Evolutionary conservation across 2,888 invertebrate species (phyloP).

Genomic region (Apotomis capreana): DNA sequence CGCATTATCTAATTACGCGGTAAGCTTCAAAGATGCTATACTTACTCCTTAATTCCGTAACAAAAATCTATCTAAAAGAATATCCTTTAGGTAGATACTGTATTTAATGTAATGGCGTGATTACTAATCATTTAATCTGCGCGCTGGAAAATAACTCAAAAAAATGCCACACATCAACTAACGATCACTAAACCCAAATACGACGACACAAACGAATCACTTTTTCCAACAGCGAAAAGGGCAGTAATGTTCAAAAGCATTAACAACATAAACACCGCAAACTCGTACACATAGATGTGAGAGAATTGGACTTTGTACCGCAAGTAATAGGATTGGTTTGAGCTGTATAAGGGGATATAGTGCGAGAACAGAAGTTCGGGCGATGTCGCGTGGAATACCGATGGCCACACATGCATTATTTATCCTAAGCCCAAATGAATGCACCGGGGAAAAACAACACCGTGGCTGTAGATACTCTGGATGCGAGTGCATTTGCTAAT

Average conservation of each 20-base stretch:
- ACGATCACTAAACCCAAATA: constrained; percentile 30
- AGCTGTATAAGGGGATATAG: constrained; percentile 5
- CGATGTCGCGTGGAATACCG: constrained; percentile 70
- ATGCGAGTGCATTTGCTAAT: constrained; percentile 40
- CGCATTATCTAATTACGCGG: no score
- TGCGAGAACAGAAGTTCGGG: constrained; percentile 42
- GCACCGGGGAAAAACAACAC: constrained; percentile 75
- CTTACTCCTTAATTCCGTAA: no score
- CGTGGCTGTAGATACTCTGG: constrained; percentile 45
- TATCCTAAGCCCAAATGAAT: constrained; percentile 81
- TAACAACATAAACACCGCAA: constrained; percentile 33
- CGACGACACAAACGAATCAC: constrained; percentile 14
- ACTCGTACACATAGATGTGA: background rate
- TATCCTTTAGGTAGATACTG: background rate
- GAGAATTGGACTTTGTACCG: background rate
- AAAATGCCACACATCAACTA: background rate
- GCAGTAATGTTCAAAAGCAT: constrained; percentile 37
- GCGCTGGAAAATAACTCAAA: background rate
- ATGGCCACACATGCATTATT: constrained; percentile 81
- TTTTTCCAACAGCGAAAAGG: constrained; percentile 34
- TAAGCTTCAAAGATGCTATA: no score
- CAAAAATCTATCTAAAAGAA: no score
- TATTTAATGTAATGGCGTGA: background rate
- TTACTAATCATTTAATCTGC: background rate
- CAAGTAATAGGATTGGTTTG: background rate